Conservation (phyloP, 2,888 invertebrate genomes). For the Lycia hirtaria region DNA sequence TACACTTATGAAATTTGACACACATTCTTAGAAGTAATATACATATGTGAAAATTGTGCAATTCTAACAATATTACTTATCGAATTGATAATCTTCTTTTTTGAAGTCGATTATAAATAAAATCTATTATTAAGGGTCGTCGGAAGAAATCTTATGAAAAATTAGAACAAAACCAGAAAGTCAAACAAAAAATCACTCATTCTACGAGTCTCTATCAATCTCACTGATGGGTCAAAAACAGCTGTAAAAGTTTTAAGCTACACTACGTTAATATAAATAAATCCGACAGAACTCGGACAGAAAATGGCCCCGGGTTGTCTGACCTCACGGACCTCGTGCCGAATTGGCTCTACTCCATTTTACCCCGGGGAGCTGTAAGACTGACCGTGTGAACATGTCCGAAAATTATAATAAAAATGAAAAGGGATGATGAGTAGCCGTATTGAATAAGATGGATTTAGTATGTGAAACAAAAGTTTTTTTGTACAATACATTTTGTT, state of each 20-base stretch:
- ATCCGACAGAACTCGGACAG: constrained; percentile 12
- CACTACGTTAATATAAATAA: constrained; percentile 9
- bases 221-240: too few species aligned
- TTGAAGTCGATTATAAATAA: too few species aligned
- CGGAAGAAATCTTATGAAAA: too few species aligned
- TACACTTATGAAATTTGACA: too few species aligned
- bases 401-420: constrained; percentile 26
- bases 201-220: not conserved
- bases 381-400: constrained; percentile 6
- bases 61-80: too few species aligned
- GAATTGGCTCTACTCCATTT: constrained; percentile 24
- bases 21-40: too few species aligned
- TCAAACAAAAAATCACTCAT: too few species aligned
- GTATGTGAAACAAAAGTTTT: not conserved
- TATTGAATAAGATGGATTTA: constrained; percentile 5
- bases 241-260: too few species aligned
- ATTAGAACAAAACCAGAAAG: too few species aligned
- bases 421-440: constrained; percentile 11
- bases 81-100: too few species aligned
- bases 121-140: too few species aligned
- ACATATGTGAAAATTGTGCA: too few species aligned
- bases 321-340: constrained; percentile 23
- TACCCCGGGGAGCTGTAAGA: constrained; percentile 21
- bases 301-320: constrained; percentile 29
- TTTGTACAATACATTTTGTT: not conserved